A percentile compares a stretch with the other conserved stretches of the same genome.
Evolutionary conservation across 2,888 invertebrate species (phyloP).

Genomic region (Eurois occulta): DNA sequence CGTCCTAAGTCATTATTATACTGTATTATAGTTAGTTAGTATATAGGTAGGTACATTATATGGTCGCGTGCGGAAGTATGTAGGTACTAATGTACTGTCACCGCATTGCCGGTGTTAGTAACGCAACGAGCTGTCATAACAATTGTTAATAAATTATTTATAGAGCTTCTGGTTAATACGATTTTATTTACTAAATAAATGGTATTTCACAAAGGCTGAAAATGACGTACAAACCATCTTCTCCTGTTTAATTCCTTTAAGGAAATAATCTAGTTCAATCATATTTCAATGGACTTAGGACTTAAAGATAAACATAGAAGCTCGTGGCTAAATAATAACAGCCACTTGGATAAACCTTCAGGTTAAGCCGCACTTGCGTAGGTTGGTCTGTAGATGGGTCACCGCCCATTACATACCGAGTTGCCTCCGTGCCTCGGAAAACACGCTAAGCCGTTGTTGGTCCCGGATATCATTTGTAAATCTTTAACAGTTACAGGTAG

Average conservation of each 20-base stretch:
- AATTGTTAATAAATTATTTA: background rate
- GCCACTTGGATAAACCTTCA: too few relatives aligned
- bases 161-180: background rate
- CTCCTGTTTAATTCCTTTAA: background rate
- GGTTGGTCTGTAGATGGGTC: too few relatives aligned
- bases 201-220: background rate
- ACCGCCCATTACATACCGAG: too few relatives aligned
- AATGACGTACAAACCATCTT: background rate
- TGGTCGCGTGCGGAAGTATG: slow-evolving; percentile 40
- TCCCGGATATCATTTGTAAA: too few relatives aligned
- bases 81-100: slow-evolving; percentile 32
- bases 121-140: slow-evolving; percentile 3
- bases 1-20: slow-evolving; percentile 23
- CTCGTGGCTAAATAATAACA: too few relatives aligned
- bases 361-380: too few relatives aligned
- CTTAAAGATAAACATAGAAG: too few relatives aligned
- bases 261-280: background rate
- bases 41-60: too few relatives aligned
- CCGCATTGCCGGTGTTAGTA: slow-evolving; percentile 48
- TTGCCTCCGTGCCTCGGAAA: too few relatives aligned
- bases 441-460: too few relatives aligned
- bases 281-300: background rate
- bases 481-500: too few relatives aligned
- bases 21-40: slow-evolving; percentile 8
- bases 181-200: background rate